Base-by-base conservation (phyloP, 2,888 invertebrate species). In the Drosophila rellima region DNA sequence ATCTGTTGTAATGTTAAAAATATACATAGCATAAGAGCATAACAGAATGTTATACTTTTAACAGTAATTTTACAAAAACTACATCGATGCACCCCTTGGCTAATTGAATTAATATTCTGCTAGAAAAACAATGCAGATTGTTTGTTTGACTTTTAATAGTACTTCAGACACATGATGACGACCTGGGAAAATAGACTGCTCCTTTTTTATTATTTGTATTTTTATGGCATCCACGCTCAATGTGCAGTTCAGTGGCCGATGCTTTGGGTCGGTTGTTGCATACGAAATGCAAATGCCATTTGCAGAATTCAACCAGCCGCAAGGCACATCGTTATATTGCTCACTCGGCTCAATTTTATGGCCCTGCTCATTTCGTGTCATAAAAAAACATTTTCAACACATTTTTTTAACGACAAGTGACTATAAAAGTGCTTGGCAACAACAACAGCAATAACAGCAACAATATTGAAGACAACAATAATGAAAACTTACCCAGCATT, bases 341-440 rank as follows among this genome's bases (percentile, higher is more conserved):
- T 73, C 72, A 78, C 73, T 66, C 69, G 70, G 66, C 77, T 79
- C 70, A 69, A 71, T 75, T 83, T 83, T 81, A 83, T 82, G 75
- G 80, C 71, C 64, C 80, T 78, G 83, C 81, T 83, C 79, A 85
- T 83, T 83, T 83, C 56, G 85, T 71, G 75, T 78, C 83, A 78
- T 83, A 83, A 83, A 83, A 82, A 82, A 79, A 59, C 81, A 78
- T 85, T 82, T 83, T 85, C 85, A 83, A 85, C 83, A 83, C 83
- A 84, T 78, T 55, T 62, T 48, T 55, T 83, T 84, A 78, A 84
- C 79, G 85, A 82, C 83, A 84, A 83, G 85, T 84, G 80, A 77
- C 69, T 70, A 73, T 77, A 77, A 77, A 77, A 76, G 63, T 74
- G 70, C 73, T 56, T 56, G 63, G 51, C 69, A 67, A 51, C 50